Evolutionary conservation across 2,113 vertebrate genomes (phyloP).

Genomic region (Panthera leo): DNA sequence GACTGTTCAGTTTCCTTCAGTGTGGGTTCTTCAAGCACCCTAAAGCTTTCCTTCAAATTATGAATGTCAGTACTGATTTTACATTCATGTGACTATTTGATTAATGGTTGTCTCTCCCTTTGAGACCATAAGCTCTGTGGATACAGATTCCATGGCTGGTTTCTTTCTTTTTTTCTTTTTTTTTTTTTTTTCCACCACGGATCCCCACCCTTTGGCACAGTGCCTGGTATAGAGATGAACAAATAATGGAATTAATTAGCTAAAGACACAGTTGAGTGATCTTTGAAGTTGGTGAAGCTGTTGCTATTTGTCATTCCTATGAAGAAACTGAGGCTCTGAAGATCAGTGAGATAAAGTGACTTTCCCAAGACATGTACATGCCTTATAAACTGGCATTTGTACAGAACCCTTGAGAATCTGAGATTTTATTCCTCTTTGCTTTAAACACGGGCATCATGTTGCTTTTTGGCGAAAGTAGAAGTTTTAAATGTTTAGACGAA

Average conservation of each 20-base stretch:
- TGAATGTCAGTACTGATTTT: background rate
- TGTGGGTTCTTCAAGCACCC: background rate
- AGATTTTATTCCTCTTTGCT: background rate
- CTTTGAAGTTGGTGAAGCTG: background rate
- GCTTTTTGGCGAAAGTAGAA: background rate
- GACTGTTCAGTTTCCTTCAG: accelerated
- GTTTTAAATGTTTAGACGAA: background rate
- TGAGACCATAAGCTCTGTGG: background rate
- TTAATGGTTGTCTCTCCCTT: background rate
- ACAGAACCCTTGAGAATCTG: background rate
- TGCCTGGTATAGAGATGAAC: background rate
- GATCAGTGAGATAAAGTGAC: background rate
- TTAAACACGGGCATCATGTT: background rate
- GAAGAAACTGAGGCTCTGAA: background rate
- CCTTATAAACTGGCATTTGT: background rate
- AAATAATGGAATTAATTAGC: background rate
- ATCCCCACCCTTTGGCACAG: background rate
- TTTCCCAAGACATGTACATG: background rate
- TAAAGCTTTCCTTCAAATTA: background rate
- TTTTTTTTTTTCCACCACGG: too few relatives aligned
- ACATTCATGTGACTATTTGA: background rate
- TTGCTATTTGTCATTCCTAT: background rate
- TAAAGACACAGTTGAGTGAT: background rate
- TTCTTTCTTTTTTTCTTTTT: background rate
- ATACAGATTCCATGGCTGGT: background rate